Base-by-base conservation (phyloP, 1,140 invertebrate species). In the Leptinotarsa defecta region DNA sequence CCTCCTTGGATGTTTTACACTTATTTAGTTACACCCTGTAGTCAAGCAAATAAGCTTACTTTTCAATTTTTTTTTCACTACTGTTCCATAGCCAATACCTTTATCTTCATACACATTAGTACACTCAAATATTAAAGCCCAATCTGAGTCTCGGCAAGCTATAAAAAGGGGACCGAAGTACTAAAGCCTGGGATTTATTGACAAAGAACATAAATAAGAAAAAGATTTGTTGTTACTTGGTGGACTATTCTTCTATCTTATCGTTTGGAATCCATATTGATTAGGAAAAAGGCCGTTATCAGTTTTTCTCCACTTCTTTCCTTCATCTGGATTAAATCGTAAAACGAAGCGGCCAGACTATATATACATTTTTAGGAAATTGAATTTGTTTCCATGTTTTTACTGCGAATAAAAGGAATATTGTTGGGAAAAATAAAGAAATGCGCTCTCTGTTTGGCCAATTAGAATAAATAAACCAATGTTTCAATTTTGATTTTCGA, bases 271-370 rank as follows among this genome's bases (percentile, higher is more conserved):
- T 72, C 70, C 70, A 61, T 72, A 62, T 72, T 61, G 70, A 72
- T 72, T 72, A 72, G n/a, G n/a, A 72, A n/a, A 72, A 72, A 13
- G 22, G 70, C 19, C 48, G 70, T 72, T 72, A 72, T 72, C 70
- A 61, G 70, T 17, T 20, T 72, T 43, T 72, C 48, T 49, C 43
- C 49, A 57, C 48, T 57, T 57, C 70, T 72, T 52, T 72, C 70
- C 22, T 72, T 57, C 43, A 72, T 72, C 70, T 57, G 70, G 52
- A 72, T 62, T 57, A 72, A 72, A 72, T 70, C 68, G 27, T 48
- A 70, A 48, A 70, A 70, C 19, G 27, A 48, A 13, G 27, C 24
- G 68, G 27, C 27, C 11, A 19, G 22, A 71, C 13, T 27, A 19
- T 62, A 22, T 62, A 57, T 61, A 61, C 70, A 57, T 34, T 22